These are phyloP conservation scores for Ursus arctos DNA, from an alignment of 2,113 vertebrate species.

Conservation along the genomic window DNA sequence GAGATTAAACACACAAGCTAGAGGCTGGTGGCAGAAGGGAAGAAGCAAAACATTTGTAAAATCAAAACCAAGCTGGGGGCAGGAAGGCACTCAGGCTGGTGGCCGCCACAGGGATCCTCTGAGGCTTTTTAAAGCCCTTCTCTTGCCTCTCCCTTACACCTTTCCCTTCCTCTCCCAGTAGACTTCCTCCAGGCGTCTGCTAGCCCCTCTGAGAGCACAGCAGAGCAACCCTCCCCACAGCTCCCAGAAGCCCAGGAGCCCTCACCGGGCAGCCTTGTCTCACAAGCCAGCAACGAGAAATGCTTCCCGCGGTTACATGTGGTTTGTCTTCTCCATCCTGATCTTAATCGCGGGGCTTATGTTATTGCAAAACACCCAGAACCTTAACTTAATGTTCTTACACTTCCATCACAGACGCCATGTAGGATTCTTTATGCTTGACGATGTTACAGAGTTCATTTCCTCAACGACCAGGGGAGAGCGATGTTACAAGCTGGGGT, in stretches of 20 bases:
- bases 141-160: not conserved
- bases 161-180: rapidly evolving
- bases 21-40: not conserved
- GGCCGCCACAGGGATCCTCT: not conserved
- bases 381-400: not conserved
- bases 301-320: rapidly evolving
- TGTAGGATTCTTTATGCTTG: rapidly evolving
- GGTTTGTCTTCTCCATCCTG: not conserved
- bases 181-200: too few species aligned
- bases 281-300: rapidly evolving
- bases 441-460: not conserved
- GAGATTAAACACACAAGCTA: not conserved
- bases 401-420: not conserved
- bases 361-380: rapidly evolving
- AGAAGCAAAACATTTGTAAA: not conserved
- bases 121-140: not conserved
- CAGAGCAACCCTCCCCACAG: not conserved
- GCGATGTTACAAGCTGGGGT: rapidly evolving
- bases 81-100: too few species aligned
- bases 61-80: not conserved
- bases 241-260: not conserved
- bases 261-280: rapidly evolving
- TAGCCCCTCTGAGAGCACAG: not conserved
- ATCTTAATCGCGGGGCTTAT: rapidly evolving
- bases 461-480: not conserved